Conservation (phyloP, 2,888 invertebrate genomes). For the Amblyteles armatorius region DNA sequence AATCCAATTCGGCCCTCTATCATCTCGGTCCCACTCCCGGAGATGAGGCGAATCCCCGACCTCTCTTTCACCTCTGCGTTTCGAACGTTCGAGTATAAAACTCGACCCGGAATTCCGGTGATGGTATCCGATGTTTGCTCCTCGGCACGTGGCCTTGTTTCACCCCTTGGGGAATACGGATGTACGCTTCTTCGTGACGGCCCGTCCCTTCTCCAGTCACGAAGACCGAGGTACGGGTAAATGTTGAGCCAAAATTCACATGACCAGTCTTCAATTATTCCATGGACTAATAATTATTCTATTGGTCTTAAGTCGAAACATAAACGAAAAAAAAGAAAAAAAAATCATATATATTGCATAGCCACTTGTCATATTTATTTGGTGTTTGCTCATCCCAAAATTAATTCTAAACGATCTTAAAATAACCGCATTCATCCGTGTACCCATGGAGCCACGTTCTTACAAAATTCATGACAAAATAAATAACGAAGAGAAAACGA, state of each 20-base stretch:
- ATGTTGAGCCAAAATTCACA: not conserved
- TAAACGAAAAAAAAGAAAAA: no score
- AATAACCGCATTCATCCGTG: no score
- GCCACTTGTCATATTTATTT: no score
- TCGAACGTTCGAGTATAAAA: slow-evolving; percentile 22
- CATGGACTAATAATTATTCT: no score
- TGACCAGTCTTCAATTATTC: no score
- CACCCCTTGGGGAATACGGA: slow-evolving; percentile 11
- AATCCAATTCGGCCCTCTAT: slow-evolving; percentile 51
- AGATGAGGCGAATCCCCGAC: slow-evolving; percentile 43
- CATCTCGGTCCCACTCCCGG: slow-evolving; percentile 37
- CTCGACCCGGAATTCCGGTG: slow-evolving; percentile 63
- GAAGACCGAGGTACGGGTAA: not conserved
- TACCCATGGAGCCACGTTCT: no score
- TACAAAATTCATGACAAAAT: not conserved
- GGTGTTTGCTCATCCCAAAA: no score
- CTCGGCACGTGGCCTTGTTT: slow-evolving; percentile 34
- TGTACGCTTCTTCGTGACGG: not conserved
- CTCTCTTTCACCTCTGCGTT: slow-evolving; percentile 37
- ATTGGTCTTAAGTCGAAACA: no score
- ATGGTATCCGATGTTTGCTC: slow-evolving; percentile 19
- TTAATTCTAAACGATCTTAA: no score
- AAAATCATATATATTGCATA: no score
- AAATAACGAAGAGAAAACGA: not conserved
- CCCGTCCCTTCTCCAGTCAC: not conserved